Evolutionary conservation across 2,797 vertebrate species (phyloP).

Genomic region (Huso huso): DNA sequence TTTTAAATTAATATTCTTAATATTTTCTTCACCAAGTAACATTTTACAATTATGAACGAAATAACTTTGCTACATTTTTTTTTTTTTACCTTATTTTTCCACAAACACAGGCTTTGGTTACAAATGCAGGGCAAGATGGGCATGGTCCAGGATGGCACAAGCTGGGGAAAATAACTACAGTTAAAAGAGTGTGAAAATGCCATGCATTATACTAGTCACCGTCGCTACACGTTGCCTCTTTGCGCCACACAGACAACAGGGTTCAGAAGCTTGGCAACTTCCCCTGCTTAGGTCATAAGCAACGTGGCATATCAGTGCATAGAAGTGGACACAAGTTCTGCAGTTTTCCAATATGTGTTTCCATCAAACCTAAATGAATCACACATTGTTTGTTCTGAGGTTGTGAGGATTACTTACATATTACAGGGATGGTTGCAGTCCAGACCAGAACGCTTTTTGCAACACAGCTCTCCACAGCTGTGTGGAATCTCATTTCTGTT

Average conservation of each 20-base stretch:
- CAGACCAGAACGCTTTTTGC: constrained; percentile 79
- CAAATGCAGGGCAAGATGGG: constrained; percentile 87
- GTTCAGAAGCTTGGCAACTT: no score
- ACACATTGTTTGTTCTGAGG: not conserved
- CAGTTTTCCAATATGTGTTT: no score
- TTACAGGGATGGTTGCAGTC: constrained; percentile 94
- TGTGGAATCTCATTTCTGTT: constrained; percentile 95
- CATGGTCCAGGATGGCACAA: constrained; percentile 96
- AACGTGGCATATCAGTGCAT: no score
- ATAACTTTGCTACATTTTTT: no score
- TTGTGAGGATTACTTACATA: constrained; percentile 74
- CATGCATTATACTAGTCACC: no score
- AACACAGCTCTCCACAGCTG: constrained; percentile 96
- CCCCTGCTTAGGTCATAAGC: no score
- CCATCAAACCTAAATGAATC: not conserved
- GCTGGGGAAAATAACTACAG: constrained; percentile 47
- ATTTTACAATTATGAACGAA: no score
- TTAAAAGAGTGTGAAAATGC: not conserved
- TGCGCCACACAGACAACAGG: no score
- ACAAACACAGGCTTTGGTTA: constrained; percentile 86
- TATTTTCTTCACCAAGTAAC: no score
- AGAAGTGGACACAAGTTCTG: no score
- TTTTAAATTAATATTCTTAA: no score
- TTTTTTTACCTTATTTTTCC: constrained; percentile 76
- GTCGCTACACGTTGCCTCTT: no score